Evolutionary conservation across 2,888 invertebrate species (phyloP), one percentile per base, ranked within the genome.

Genomic region (Fissipunctia ypsillon): DNA sequence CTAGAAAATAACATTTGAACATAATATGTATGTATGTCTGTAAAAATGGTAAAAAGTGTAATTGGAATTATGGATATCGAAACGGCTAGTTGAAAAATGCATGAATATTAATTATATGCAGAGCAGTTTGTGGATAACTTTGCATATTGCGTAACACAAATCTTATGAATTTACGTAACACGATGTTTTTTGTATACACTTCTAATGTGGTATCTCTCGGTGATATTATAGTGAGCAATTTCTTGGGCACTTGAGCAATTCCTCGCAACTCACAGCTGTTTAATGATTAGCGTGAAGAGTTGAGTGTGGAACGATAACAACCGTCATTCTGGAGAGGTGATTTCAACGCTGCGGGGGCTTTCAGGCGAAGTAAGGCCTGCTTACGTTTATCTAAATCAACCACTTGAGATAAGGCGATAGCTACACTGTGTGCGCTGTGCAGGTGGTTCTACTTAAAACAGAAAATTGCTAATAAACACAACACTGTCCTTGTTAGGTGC

Each of bases 321-420:
- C 67, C 71, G 84, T 85, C 76, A 80, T 69, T 66, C 64, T 72
- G 31, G 68, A 86, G 83, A 83, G 88, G 64, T 71, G 73, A 86
- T 86, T 81, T 88, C 81, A 88, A 76, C 85, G 77, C 69, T 31
- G 61, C 60, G 56, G 82, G 81, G 66, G 80, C 80, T 78, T 81
- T 84, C 74, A 83, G 76, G 16, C 65, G 57, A 41, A 65, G 78
- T 70, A 73, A 81, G 75, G 77, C 52, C 69, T 70, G 72, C 63
- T 69, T 67, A 70, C 72, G 75, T 67, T 86, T 87, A 87, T 88
- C 88, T 88, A 73, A 81, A 88, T 81, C 78, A 78, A 83, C 73
- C 88, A 88, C 88, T 88, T 83, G 81, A 87, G 87, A 87, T 88
- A 80, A 77, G 60, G 73, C 74, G 84, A 86, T 81, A 83, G 78